Evolutionary conservation across 2,888 invertebrate species (phyloP).

Genomic region (Agrotis exclamationis): DNA sequence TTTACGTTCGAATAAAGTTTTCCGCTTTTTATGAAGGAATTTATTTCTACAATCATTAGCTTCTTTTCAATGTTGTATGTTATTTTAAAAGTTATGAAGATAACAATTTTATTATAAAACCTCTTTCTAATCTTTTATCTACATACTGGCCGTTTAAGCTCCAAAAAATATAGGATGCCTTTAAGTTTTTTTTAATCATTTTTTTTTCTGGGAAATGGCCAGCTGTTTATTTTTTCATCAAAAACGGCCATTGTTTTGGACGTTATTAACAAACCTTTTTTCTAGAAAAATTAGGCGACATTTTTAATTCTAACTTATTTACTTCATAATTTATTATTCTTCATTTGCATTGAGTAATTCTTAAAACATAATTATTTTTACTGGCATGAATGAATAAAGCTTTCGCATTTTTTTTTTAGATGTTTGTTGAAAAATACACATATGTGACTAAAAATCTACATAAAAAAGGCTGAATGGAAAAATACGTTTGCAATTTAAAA

Average conservation of each 20-base stretch:
- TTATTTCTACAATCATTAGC: not conserved
- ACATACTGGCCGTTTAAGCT: conserved; percentile 15
- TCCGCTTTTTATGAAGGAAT: conserved; percentile 5
- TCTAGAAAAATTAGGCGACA: not conserved
- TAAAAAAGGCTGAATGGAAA: not conserved
- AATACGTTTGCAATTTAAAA: too few relatives aligned
- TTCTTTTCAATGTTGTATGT: too few relatives aligned
- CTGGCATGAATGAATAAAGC: conserved; percentile 6
- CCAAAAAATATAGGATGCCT: conserved; percentile 36
- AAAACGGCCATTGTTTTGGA: conserved; percentile 12
- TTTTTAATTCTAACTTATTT: conserved; percentile 30
- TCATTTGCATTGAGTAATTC: conserved; percentile 13
- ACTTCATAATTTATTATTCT: conserved; percentile 10
- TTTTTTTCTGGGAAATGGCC: conserved; percentile 3
- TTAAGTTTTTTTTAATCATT: conserved; percentile 1
- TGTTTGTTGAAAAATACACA: too few relatives aligned
- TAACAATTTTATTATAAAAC: not conserved
- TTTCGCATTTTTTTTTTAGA: conserved; percentile 2
- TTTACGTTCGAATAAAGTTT: conserved; percentile 13
- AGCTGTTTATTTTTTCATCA: not conserved
- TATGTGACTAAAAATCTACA: too few relatives aligned
- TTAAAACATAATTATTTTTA: conserved; percentile 27
- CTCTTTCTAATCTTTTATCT: not conserved
- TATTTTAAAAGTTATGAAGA: too few relatives aligned
- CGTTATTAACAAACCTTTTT: conserved; percentile 24